These are phyloP conservation scores for Bombus waltoni DNA, from an alignment of 1,140 invertebrate species.

Conservation along the genomic window DNA sequence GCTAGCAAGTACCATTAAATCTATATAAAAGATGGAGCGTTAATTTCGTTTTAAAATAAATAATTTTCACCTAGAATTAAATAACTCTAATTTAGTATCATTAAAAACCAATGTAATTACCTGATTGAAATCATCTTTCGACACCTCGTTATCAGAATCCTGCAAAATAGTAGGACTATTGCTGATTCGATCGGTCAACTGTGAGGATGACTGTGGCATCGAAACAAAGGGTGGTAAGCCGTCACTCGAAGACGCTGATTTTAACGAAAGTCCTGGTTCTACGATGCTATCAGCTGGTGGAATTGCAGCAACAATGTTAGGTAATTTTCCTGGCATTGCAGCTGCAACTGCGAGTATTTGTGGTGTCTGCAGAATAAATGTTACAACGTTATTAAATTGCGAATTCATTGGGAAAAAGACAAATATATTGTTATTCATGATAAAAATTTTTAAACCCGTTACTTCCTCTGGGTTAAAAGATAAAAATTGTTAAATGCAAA, in stretches of 20 bases:
- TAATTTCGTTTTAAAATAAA: too few relatives aligned
- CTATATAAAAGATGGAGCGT: too few relatives aligned
- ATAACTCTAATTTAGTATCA: too few relatives aligned
- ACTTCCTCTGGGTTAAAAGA: too few relatives aligned
- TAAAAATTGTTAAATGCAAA: background rate
- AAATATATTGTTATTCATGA: too few relatives aligned
- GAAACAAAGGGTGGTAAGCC: slow-evolving; percentile 78
- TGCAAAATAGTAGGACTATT: slow-evolving; percentile 73
- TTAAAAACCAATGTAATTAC: slow-evolving; percentile 48
- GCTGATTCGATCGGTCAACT: slow-evolving; percentile 79
- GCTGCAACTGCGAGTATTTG: slow-evolving; percentile 50
- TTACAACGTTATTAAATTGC: background rate
- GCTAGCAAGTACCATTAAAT: too few relatives aligned
- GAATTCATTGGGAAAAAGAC: background rate
- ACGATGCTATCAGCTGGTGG: slow-evolving; percentile 61
- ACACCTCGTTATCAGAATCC: slow-evolving; percentile 77
- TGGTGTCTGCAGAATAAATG: slow-evolving; percentile 17
- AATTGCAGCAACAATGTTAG: slow-evolving; percentile 61
- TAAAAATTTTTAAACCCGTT: too few relatives aligned
- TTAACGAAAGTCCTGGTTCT: slow-evolving; percentile 50
- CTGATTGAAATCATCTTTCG: slow-evolving; percentile 77
- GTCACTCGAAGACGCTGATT: slow-evolving; percentile 31
- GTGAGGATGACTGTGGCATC: slow-evolving; percentile 77
- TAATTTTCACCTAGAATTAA: too few relatives aligned
- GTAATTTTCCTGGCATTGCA: slow-evolving; percentile 56